A percentile compares a stretch with the other conserved stretches of the same genome.
These are phyloP conservation scores for Silurus meridionalis DNA, from an alignment of 2,113 vertebrate genomes.

Conservation along the genomic window DNA sequence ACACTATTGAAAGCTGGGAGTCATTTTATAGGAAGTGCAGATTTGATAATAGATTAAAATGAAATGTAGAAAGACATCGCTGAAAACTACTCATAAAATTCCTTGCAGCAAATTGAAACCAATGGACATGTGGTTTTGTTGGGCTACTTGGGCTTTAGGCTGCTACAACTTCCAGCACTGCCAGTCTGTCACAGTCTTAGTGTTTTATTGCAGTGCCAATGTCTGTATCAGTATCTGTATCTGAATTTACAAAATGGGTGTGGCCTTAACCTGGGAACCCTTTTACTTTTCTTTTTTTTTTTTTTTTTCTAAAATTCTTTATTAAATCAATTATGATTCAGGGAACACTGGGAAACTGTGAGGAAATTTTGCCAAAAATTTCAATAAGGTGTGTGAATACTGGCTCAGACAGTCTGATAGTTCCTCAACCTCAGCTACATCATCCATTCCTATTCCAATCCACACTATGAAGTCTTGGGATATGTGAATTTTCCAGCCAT, in stretches of 20 bases:
- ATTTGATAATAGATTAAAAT: not conserved
- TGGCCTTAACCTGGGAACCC: not conserved
- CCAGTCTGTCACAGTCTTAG: not conserved
- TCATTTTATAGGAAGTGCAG: not conserved
- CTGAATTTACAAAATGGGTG: not conserved
- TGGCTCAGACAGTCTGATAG: not conserved
- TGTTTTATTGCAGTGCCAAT: not conserved
- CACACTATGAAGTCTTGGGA: too few species aligned
- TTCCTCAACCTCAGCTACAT: not conserved
- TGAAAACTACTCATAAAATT: not conserved
- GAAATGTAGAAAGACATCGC: not conserved
- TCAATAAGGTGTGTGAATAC: not conserved
- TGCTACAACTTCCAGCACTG: not conserved
- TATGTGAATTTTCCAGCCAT: too few species aligned
- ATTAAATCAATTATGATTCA: not conserved
- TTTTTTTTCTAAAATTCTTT: not conserved
- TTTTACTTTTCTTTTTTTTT: not conserved
- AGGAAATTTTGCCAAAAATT: not conserved
- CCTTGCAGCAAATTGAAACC: not conserved
- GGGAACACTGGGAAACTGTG: not conserved
- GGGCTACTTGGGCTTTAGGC: not conserved
- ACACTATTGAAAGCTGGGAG: not conserved
- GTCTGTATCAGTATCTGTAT: not conserved
- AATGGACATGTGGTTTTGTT: not conserved
- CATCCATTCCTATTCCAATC: not conserved